Percentiles rank a stretch among this genome's conserved stretches.
phyloP scores from a whole-genome alignment of 2,888 invertebrate genomes.

The Parelbella ahira region DNA sequence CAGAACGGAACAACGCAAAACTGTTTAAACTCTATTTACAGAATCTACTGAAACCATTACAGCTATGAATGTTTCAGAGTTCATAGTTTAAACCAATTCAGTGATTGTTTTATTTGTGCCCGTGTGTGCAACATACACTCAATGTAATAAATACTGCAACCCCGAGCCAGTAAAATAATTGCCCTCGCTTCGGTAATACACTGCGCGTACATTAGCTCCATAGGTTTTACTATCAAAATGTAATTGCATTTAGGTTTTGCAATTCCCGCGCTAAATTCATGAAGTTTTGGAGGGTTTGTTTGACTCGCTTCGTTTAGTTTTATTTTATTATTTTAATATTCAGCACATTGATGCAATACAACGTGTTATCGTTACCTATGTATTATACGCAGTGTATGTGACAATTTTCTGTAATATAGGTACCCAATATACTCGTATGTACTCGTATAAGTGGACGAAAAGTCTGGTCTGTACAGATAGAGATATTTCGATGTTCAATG shows the following conservation, averaged over 20 bases:
- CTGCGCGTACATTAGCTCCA: slow-evolving; percentile 19
- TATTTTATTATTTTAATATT: too few relatives aligned
- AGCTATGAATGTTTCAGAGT: slow-evolving; percentile 21
- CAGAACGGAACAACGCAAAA: too few relatives aligned
- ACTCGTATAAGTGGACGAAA: too few relatives aligned
- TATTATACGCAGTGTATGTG: too few relatives aligned
- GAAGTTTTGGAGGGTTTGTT: too few relatives aligned
- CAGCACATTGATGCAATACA: too few relatives aligned
- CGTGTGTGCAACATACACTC: slow-evolving; percentile 22
- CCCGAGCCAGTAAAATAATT: slow-evolving; percentile 23
- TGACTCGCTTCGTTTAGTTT: too few relatives aligned
- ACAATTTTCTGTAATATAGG: too few relatives aligned
- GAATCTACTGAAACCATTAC: slow-evolving; percentile 17
- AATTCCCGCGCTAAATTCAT: slow-evolving; percentile 6
- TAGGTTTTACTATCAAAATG: slow-evolving; percentile 23
- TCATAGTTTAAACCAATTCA: slow-evolving; percentile 23
- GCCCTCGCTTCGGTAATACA: slow-evolving; percentile 17
- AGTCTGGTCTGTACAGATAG: too few relatives aligned
- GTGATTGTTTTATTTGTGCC: slow-evolving; percentile 22
- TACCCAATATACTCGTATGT: too few relatives aligned
- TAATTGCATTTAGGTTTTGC: slow-evolving; percentile 16
- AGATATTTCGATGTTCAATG: too few relatives aligned
- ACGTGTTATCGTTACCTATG: too few relatives aligned
- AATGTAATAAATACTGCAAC: slow-evolving; percentile 23
- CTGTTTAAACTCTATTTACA: slow-evolving; percentile 11